Evolutionary conservation across 2,797 vertebrate genomes (phyloP).

Genomic region (Falco naumanni): DNA sequence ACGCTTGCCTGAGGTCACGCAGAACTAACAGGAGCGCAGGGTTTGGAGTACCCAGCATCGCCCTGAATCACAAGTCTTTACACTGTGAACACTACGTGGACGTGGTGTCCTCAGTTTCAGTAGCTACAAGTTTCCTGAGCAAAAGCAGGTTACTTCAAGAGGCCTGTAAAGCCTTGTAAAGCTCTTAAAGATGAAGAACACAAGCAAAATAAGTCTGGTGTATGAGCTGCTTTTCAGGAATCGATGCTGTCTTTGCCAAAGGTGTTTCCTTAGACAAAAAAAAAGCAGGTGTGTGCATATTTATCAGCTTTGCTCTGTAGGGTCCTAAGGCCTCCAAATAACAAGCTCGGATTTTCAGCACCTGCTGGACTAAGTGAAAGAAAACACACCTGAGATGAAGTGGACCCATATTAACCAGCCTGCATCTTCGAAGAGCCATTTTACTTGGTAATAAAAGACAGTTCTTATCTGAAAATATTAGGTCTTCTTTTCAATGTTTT

Average conservation of each 20-base stretch:
- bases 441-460: neutral
- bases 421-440: neutral
- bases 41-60: neutral
- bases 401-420: neutral
- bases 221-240: neutral
- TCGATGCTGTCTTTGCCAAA: neutral
- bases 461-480: neutral
- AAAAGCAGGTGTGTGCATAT: neutral
- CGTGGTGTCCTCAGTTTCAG: neutral
- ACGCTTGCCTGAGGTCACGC: neutral
- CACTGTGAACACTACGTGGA: accelerated
- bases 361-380: neutral
- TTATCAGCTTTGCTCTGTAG: neutral
- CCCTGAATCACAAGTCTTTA: neutral
- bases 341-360: neutral
- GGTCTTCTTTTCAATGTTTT: neutral
- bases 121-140: neutral
- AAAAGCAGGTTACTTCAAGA: neutral
- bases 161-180: neutral
- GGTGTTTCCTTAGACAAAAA: neutral
- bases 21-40: neutral
- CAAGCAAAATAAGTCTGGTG: neutral
- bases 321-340: neutral
- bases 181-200: neutral
- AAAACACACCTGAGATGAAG: neutral